Conservation (phyloP, 2,888 invertebrate species). For the Anthophora plumipes region DNA sequence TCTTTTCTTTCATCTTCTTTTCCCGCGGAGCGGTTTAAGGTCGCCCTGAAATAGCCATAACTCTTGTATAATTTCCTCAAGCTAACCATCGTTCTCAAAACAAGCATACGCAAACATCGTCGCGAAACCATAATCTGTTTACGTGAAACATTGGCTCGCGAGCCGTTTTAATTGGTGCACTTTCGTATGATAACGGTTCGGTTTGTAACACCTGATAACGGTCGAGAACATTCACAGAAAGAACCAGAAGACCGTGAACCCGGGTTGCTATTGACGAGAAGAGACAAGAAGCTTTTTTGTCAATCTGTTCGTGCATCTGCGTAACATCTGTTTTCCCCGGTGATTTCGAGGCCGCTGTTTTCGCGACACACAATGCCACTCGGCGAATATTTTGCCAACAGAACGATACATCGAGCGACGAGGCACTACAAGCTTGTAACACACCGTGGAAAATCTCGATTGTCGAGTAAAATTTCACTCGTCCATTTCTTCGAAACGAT, state of each 20-base stretch:
- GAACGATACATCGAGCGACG: no score
- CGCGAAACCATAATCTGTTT: conserved; percentile 62
- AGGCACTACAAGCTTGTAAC: no score
- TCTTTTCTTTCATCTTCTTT: no score
- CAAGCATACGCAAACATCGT: no score
- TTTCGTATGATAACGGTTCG: conserved; percentile 53
- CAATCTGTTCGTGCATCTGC: conserved; percentile 1
- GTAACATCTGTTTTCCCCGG: conserved; percentile 13
- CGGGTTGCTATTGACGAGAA: background rate
- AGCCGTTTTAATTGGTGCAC: conserved; percentile 48
- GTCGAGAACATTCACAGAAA: background rate
- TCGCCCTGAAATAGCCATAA: conserved; percentile 37
- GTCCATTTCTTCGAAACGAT: no score
- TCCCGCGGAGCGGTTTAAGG: conserved; percentile 11
- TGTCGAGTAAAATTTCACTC: background rate
- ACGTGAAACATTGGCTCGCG: conserved; percentile 49
- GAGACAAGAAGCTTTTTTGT: background rate
- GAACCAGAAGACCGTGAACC: background rate
- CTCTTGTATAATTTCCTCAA: conserved; percentile 59
- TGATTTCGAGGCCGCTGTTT: background rate
- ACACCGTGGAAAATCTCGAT: no score
- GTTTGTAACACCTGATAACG: conserved; percentile 65
- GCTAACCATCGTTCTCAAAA: no score
- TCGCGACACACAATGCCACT: background rate
- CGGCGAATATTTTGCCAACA: background rate